Evolutionary conservation across 2,797 vertebrate species (phyloP), one percentile per base, ranked within the genome.

Genomic region (Periophthalmus magnuspinnatus): DNA sequence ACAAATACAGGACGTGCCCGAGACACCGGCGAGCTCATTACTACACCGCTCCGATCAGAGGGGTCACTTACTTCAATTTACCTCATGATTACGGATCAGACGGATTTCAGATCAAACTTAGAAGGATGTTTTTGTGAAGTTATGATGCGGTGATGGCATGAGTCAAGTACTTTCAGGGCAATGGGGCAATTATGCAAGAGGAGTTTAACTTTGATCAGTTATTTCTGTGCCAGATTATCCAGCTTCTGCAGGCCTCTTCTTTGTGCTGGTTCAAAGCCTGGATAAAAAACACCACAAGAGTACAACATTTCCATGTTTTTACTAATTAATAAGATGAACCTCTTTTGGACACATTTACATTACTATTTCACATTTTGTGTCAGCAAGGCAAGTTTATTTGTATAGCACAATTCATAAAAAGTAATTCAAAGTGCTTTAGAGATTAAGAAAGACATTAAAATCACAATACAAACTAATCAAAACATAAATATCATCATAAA

Each of bases 1-100:
- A 41, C 41, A 64, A 77, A 80, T 52, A 60, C 60, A 45, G 62
- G 55, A 76, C 57, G 24, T 81, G 80, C 74, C 57, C 64, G 56
- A 72, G 45, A 70, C 68, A 67, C 69, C 38, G 14, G 0, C 1
- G n/a, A 3, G 67, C 34, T 76, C 21, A 66, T 78, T 71, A 73
- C 48, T 11, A 38, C 22, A 66, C 65, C 54, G 71, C 75, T 70
- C 28, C 55, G 16, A 11, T 28, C 6, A 9, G 19, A 11, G 8
- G 9, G 11, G 10, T 36, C 45, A 56, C 72, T 74, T 67, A 68
- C 71, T 47, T 50, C 32, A 48, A 65, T 58, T 67, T 45, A 16
- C 6, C 19, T 38, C 5, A 22, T 38, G 11, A 55, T 55, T 38
- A 47, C 22, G 62, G 13, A 65, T 63, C 45, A 11, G 17, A n/a